Evolutionary conservation across 2,113 vertebrate species (phyloP).

Genomic region (Hiodon alosoides): DNA sequence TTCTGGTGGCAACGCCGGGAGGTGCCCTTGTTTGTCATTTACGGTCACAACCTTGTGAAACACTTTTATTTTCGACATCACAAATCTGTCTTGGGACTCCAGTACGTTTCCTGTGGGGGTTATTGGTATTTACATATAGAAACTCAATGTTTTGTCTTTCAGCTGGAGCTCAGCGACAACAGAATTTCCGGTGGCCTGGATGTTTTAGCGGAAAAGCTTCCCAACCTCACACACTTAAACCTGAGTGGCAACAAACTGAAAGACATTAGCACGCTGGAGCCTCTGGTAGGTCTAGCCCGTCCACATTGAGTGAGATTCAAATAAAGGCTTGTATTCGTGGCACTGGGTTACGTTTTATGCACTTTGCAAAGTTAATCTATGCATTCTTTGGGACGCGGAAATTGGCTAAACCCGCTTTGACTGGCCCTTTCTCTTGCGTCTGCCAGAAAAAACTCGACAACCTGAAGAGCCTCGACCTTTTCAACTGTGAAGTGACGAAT

Average conservation of each 20-base stretch:
- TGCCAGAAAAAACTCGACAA: conserved; percentile 82
- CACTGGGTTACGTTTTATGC: too few relatives aligned
- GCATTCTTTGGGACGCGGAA: too few relatives aligned
- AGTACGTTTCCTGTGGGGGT: too few relatives aligned
- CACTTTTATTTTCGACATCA: too few relatives aligned
- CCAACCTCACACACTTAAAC: conserved; percentile 86
- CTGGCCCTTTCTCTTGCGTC: background rate
- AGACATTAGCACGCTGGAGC: conserved; percentile 87
- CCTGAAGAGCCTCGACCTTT: conserved; percentile 87
- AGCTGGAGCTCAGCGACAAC: conserved; percentile 92
- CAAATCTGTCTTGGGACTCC: too few relatives aligned
- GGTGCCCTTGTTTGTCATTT: too few relatives aligned
- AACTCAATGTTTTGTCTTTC: conserved; percentile 33
- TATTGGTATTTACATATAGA: background rate
- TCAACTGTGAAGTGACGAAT: conserved; percentile 91
- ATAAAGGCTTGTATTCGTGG: background rate
- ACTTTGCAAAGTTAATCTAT: too few relatives aligned
- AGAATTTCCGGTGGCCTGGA: conserved; percentile 85
- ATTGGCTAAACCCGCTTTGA: too few relatives aligned
- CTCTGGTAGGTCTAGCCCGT: conserved; percentile 68
- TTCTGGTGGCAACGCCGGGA: too few relatives aligned
- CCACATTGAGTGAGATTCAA: background rate
- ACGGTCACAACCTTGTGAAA: too few relatives aligned
- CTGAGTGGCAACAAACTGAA: conserved; percentile 91
- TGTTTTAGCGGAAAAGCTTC: conserved; percentile 85